Conservation (phyloP, 1,140 invertebrate species). For the Lepidurus couesii region DNA sequence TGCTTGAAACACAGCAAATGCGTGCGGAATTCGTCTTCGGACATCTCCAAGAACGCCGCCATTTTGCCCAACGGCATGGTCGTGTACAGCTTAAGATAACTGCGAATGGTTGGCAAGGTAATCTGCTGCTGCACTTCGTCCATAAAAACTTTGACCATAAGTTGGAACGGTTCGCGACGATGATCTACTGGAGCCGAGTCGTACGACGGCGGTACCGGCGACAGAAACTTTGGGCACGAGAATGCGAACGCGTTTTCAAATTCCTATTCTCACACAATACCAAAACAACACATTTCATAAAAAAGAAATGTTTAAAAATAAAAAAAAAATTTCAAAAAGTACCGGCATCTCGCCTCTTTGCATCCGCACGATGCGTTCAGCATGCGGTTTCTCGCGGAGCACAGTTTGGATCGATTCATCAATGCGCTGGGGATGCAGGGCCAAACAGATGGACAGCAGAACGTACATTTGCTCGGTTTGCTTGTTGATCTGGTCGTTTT, state of each 20-base stretch:
- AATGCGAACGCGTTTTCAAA: constrained; percentile 88
- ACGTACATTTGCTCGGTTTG: constrained; percentile 99
- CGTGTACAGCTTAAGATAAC: constrained; percentile 94
- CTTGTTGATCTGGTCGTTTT: constrained; percentile 96
- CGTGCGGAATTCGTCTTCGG: constrained; percentile 58
- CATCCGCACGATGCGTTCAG: constrained; percentile 97
- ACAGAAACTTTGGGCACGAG: constrained; percentile 95
- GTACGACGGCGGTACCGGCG: constrained; percentile 73
- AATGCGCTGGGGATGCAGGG: constrained; percentile 95
- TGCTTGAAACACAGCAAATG: constrained; percentile 95
- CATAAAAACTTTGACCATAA: constrained; percentile 74
- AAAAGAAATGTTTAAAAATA: background rate
- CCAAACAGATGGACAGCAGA: constrained; percentile 89
- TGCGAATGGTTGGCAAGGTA: constrained; percentile 82
- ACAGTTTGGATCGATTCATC: constrained; percentile 95
- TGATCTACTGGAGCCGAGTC: constrained; percentile 64
- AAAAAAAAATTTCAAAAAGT: constrained; percentile 28
- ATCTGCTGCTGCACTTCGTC: constrained; percentile 92
- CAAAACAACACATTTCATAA: constrained; percentile 23
- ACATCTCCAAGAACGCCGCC: constrained; percentile 83
- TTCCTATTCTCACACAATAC: constrained; percentile 51
- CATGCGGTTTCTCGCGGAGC: constrained; percentile 83
- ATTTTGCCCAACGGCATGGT: constrained; percentile 91
- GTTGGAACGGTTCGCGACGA: constrained; percentile 71
- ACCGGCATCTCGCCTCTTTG: constrained; percentile 72